Evolutionary conservation across 2,113 vertebrate species (phyloP), one percentile per base, ranked within the genome.

Genomic region (Dolichotis patagonum): DNA sequence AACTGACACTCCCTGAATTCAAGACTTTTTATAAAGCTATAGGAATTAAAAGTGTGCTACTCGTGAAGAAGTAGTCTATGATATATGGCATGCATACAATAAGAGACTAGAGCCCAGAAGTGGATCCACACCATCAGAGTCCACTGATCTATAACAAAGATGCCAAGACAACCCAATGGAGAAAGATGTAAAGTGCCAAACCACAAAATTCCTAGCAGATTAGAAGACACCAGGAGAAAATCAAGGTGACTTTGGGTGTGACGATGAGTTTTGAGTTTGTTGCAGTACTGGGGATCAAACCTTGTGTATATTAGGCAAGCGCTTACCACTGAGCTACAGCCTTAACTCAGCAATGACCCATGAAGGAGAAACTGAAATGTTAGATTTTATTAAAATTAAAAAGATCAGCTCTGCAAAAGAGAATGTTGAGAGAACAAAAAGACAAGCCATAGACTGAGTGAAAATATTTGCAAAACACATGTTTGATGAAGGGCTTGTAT

Each of bases 21-120:
- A 73, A 85, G 58, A 35, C 80, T 94, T 62, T 62, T 43, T 77
- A n/a, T 91, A 69, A 91, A 80, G 71, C 65, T n/a, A 83, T 16
- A 82, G 43, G 26, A 41, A 95, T 54, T 63, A 69, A 46, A 20
- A 87, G 41, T 58, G 56, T 60, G 63, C 11, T 35, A 62, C 28
- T 46, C n/a, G 65, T 56, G 58, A 91, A 80, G 90, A 43, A 91
- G 54, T 56, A 56, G 54, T 56, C 54, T 56, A 56, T 5, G 19
- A 56, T 56, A 56, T 56, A 56, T 19, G 54, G 54, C 17, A 56
- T 20, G 2, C 17, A 63, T 49, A 56, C 83, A 30, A 78, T 14
- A 46, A 75, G 2, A 67, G n/a, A 54, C 63, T 2, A 84, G 20
- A 95, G 22, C 58, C 67, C 52, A 49, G 89, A 94, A 81, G 75